Percentiles rank a stretch among this genome's conserved stretches.
phyloP scores from a whole-genome alignment of 2,113 vertebrate genomes.

The Nibea albiflora region DNA sequence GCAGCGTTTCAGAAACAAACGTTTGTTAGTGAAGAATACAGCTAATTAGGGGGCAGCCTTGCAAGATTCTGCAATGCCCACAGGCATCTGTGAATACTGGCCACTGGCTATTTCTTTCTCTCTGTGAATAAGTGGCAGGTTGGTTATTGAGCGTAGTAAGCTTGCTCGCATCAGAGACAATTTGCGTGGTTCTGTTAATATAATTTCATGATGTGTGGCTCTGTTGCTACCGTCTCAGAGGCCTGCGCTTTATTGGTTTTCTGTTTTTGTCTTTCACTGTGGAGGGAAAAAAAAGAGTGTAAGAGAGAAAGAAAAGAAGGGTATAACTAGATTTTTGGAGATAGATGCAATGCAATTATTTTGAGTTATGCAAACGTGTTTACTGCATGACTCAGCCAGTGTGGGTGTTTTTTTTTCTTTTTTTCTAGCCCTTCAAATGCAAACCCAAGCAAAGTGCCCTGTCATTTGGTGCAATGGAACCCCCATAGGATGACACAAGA shows the following conservation, averaged over 20 bases:
- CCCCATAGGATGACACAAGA: conserved; percentile 32
- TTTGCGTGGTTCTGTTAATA: conserved; percentile 48
- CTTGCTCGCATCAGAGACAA: conserved; percentile 41
- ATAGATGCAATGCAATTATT: conserved; percentile 58
- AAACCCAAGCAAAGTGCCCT: conserved; percentile 50
- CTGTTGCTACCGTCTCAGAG: conserved; percentile 33
- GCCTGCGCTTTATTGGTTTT: conserved; percentile 56
- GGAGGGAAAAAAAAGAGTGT: background rate
- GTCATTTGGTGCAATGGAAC: conserved; percentile 28
- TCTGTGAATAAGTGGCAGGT: conserved; percentile 28
- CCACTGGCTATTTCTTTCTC: conserved; percentile 10
- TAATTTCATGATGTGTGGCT: conserved; percentile 50
- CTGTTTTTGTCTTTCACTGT: conserved; percentile 46
- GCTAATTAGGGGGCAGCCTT: conserved; percentile 64
- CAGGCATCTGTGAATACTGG: conserved; percentile 13
- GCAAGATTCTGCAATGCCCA: conserved; percentile 26
- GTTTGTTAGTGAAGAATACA: conserved; percentile 49
- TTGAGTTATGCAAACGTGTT: conserved; percentile 61
- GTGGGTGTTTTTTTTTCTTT: conserved; percentile 42
- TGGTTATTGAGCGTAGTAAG: conserved; percentile 34
- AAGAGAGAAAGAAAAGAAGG: conserved; percentile 16
- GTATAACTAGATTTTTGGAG: conserved; percentile 51
- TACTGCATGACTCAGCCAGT: conserved; percentile 37
- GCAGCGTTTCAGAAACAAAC: conserved; percentile 60
- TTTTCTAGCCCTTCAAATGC: conserved; percentile 20